Base-by-base conservation (phyloP, 2,888 invertebrate species). In the Micoletzkya japonica region DNA sequence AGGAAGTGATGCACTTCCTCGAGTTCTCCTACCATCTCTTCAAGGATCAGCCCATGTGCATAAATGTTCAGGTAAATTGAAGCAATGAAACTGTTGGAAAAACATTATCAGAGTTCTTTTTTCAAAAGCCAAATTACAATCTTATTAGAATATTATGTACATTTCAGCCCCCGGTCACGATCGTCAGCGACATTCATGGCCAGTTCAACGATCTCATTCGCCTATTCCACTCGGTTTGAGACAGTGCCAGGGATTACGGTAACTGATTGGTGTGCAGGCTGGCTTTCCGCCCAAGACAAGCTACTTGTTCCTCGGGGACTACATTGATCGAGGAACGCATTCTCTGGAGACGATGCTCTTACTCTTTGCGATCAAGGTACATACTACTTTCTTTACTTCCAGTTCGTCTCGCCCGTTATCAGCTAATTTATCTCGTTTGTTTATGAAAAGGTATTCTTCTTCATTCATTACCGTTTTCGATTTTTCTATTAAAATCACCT, bases 121-220 rank as follows among this genome's bases (percentile, higher is more conserved):
- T n/a, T 54, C 26, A 54, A 54, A 24, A 7, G 26, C 24, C 54
- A 54, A 24, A n/a, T 7, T 10, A 7, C 17, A 24, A 54, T 54
- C 26, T 7, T 54, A 24, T n/a, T 44, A 20, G 44, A 44, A 14
- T 44, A 20, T 20, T 14, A 44, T 14, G 44, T 14, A 44, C 10
- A 14, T 24, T 52, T 1, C 64, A 64, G 64, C 64, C 64, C 20
- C 64, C 64, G 20, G 34, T 64, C 3, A 52, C 64, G 14, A 14
- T 64, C 4, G 37, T 37, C 32, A 52, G 64, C 24, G 64, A 64
- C n/a, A 64, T 52, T 26, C 64, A 64, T 30, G 64, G 64, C 0
- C 64, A 64, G 36, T 64, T 50, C 52, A 64, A 64, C 54, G 64
- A 64, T 26, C 64, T 64, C 64, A 52, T 64, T 36, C 64, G 64